Base-by-base conservation (phyloP, 1,140 invertebrate species). In the Euwallacea similis region DNA sequence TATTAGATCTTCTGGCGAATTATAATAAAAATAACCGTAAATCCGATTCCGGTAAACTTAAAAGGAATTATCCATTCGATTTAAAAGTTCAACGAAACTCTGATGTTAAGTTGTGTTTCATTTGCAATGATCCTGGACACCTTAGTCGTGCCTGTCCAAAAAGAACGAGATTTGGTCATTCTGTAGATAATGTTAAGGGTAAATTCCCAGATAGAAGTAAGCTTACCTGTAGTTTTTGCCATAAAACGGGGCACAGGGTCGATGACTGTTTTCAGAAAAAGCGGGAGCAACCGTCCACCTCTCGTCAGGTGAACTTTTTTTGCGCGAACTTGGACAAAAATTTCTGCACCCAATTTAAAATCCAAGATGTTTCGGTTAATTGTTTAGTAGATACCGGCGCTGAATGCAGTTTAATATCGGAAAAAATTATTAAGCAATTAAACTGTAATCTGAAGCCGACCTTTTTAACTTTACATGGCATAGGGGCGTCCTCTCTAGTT, bases 401-500 rank as follows among this genome's bases (percentile, higher is more conserved):
- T 33, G 21, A 33, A 4, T 33, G 21, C 21, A 33, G 21, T 33
- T 33, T 33, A 4, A 33, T 33, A 33, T 33, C 21, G 21, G 21
- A 33, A 33, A 33, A 33, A 33, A 33, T 33, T 33, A 33, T 33
- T 33, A 33, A 33, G 21, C 21, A 33, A 33, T 33, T 33, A 33
- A 33, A 33, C 21, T 33, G 21, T 33, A 33, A 33, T 33, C 21
- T 33, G 9, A 8, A 66, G 33, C 46, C 63, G 2, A 33, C 50
- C 7, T 54, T 66, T 33, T 6, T 54, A 33, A 66, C 63, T n/a
- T 54, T 66, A 66, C 53, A 66, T 13, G 46, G 63, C 6, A 66
- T 66, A 11, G 63, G 61, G n/a, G 11, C 13, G 9, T 11, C 10
- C 15, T 13, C 42, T 7, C 13, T 47, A 15, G 44, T 46, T 54